Percentiles rank a stretch among this genome's conserved stretches.
Evolutionary conservation across 92 coral and sea anemone genomes (phyloP).

Genomic region (Scolanthus callimorphus): DNA sequence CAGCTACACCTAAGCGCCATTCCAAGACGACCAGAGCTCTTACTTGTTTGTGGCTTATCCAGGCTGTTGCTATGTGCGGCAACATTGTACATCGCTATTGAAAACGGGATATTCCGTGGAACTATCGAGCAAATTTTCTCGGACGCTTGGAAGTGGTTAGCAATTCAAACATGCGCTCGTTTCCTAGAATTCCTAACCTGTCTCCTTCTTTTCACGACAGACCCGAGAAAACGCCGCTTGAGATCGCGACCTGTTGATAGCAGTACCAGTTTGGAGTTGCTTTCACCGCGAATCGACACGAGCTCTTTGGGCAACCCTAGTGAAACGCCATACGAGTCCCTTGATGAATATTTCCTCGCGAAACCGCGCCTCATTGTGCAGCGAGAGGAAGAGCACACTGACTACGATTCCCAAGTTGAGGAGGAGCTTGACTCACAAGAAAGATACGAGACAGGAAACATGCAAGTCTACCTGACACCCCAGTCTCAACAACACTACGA

Average conservation of each 20-base stretch:
- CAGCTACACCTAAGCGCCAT: not conserved
- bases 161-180: constrained; percentile 2
- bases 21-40: not conserved
- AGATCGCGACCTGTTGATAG: constrained; percentile 9
- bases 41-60: not conserved
- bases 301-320: too few relatives aligned
- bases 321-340: too few relatives aligned
- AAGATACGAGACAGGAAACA: too few relatives aligned
- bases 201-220: constrained; percentile 1
- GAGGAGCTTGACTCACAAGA: too few relatives aligned
- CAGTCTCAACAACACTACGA: too few relatives aligned
- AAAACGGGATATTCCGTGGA: not conserved
- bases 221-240: constrained; percentile 1
- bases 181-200: constrained; percentile 13
- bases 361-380: too few relatives aligned
- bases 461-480: too few relatives aligned
- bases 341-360: too few relatives aligned
- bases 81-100: not conserved
- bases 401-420: too few relatives aligned
- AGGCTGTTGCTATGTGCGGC: not conserved
- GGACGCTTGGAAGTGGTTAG: constrained; percentile 29
- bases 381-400: too few relatives aligned
- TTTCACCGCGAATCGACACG: too few relatives aligned
- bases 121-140: not conserved
- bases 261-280: too few relatives aligned